Evolutionary conservation across 1,140 invertebrate genomes (phyloP).

Genomic region (Drosophila serrata): DNA sequence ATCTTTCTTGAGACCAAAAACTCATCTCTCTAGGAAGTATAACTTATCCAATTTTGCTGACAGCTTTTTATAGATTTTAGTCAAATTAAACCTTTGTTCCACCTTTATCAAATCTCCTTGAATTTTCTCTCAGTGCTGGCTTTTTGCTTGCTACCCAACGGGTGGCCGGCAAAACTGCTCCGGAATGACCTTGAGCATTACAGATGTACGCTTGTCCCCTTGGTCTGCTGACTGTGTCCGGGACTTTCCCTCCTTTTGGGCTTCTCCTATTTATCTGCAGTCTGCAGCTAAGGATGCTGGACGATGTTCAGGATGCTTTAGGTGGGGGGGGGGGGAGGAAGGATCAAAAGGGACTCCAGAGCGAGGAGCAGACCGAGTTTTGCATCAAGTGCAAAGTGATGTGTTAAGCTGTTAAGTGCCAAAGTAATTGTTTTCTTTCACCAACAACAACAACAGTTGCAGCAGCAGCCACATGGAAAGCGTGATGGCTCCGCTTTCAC

Average conservation of each 20-base stretch:
- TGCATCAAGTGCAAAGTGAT: conserved; percentile 75
- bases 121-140: conserved; percentile 25
- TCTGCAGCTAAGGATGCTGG: conserved; percentile 52
- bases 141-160: conserved; percentile 29
- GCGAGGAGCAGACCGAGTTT: conserved; percentile 54
- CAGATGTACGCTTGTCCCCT: conserved; percentile 68
- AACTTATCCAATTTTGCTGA: background rate
- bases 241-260: conserved; percentile 9
- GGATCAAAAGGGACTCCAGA: conserved; percentile 16
- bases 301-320: conserved; percentile 34
- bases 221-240: conserved; percentile 14
- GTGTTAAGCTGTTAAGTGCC: conserved; percentile 84
- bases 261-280: conserved; percentile 59
- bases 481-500: conserved; percentile 67
- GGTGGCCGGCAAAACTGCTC: conserved; percentile 61
- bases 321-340: too few species aligned
- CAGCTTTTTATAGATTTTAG: background rate
- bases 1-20: background rate
- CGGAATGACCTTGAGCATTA: conserved; percentile 79
- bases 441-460: conserved; percentile 42
- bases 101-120: too few species aligned
- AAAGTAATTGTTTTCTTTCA: conserved; percentile 85
- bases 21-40: background rate
- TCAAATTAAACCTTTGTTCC: too few species aligned
- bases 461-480: conserved; percentile 17